phyloP scores from a whole-genome alignment of 2,888 invertebrate genomes.

The Tetrapedia diversipes region DNA sequence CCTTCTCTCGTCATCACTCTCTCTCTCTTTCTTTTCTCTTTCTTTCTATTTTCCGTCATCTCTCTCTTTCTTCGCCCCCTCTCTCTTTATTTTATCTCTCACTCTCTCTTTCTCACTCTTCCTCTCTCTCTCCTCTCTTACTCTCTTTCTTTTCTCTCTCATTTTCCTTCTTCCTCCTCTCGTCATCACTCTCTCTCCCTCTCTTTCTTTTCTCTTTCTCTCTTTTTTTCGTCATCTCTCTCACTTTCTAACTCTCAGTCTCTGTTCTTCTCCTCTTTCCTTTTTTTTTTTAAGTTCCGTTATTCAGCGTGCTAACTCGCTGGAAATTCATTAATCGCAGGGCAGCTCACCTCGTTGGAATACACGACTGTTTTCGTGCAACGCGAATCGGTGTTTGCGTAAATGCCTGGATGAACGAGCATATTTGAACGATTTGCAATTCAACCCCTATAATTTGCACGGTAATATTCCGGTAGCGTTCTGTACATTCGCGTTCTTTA shows the following conservation, averaged over 20 bases:
- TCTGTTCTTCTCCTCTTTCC: too few relatives aligned
- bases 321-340: constrained; percentile 72
- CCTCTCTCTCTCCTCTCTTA: too few relatives aligned
- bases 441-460: neutral
- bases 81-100: too few relatives aligned
- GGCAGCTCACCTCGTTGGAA: too few relatives aligned
- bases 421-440: neutral
- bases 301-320: constrained; percentile 61
- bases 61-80: neutral
- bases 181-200: too few relatives aligned
- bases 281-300: constrained; percentile 55
- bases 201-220: too few relatives aligned
- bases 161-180: too few relatives aligned
- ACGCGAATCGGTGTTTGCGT: neutral
- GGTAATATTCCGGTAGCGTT: neutral
- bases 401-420: constrained; percentile 8
- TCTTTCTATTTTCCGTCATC: too few relatives aligned
- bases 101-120: too few relatives aligned
- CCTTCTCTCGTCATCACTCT: too few relatives aligned
- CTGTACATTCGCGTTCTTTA: neutral
- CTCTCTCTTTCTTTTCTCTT: constrained; percentile 38
- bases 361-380: constrained; percentile 2
- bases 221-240: too few relatives aligned
- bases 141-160: constrained; percentile 18
- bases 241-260: too few relatives aligned